Evolutionary conservation across 2,797 vertebrate genomes (phyloP).

Genomic region (Chrosomus eos): DNA sequence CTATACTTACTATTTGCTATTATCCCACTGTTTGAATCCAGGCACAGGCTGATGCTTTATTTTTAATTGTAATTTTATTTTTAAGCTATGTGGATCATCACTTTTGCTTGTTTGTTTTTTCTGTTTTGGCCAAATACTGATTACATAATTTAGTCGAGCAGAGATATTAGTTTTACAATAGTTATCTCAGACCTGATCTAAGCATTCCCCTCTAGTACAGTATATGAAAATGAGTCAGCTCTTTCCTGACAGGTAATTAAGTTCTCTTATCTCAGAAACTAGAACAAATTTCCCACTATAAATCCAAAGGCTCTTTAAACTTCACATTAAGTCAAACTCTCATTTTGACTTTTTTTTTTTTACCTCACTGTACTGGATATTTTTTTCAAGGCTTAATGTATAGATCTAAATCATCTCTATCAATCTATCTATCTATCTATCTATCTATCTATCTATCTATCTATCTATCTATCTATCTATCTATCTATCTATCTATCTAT

Average conservation of each 20-base stretch:
- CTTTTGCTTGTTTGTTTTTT: slow-evolving; percentile 22
- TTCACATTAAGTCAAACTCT: slow-evolving; percentile 24
- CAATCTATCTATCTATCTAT: too few species aligned
- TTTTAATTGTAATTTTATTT: too few species aligned
- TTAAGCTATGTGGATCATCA: neutral
- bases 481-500: too few species aligned
- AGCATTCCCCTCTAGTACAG: slow-evolving; percentile 21
- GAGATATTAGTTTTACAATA: slow-evolving; percentile 22
- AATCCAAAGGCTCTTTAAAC: slow-evolving; percentile 30
- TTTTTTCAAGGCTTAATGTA: neutral
- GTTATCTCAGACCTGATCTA: slow-evolving; percentile 14
- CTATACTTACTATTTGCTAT: neutral
- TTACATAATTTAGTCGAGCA: slow-evolving; percentile 5
- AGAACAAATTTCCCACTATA: slow-evolving; percentile 9
- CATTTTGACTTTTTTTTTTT: slow-evolving; percentile 17
- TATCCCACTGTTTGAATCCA: neutral
- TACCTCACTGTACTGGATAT: neutral
- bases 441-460: too few species aligned
- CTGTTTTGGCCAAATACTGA: neutral
- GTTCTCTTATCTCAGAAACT: slow-evolving; percentile 28
- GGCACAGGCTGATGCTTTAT: neutral
- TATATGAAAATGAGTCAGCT: slow-evolving; percentile 15
- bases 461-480: too few species aligned
- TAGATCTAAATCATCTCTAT: slow-evolving; percentile 7
- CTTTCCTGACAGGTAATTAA: slow-evolving; percentile 37